These are phyloP conservation scores for Chrysemys picta DNA, from an alignment of 2,113 vertebrate species.

Conservation along the genomic window DNA sequence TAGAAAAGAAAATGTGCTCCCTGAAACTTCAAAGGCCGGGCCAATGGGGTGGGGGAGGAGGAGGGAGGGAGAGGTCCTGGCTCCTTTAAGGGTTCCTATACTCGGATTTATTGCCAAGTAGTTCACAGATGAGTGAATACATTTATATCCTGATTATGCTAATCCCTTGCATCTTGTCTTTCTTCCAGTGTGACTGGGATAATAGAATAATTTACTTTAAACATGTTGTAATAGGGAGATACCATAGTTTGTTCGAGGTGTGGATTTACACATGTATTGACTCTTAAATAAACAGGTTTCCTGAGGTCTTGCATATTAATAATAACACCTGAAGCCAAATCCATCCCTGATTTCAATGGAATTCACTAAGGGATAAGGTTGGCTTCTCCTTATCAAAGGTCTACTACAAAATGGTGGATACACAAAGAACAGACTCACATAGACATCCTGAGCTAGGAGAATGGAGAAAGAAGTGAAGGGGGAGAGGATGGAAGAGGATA, in stretches of 20 bases:
- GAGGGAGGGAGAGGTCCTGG: too few relatives aligned
- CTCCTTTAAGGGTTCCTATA: too few relatives aligned
- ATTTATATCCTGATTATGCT: too few relatives aligned
- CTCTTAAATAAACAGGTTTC: background rate
- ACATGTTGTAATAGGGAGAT: background rate
- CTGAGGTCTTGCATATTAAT: background rate
- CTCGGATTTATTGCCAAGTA: too few relatives aligned
- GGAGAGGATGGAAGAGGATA: too few relatives aligned
- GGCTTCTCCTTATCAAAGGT: background rate
- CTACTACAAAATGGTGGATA: background rate
- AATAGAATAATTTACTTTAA: background rate
- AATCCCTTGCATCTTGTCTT: too few relatives aligned
- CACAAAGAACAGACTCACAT: background rate
- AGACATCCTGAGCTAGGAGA: background rate
- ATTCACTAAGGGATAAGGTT: background rate
- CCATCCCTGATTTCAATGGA: accelerated
- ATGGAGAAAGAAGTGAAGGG: background rate
- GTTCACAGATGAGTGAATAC: too few relatives aligned
- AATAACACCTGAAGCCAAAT: background rate
- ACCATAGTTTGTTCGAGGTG: accelerated
- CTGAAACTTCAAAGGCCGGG: too few relatives aligned
- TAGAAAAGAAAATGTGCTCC: too few relatives aligned
- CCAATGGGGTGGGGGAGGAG: too few relatives aligned
- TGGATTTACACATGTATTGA: background rate
- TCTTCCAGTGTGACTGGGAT: too few relatives aligned